Conservation (phyloP, 1,140 invertebrate genomes). For the Whitmania pigra region DNA sequence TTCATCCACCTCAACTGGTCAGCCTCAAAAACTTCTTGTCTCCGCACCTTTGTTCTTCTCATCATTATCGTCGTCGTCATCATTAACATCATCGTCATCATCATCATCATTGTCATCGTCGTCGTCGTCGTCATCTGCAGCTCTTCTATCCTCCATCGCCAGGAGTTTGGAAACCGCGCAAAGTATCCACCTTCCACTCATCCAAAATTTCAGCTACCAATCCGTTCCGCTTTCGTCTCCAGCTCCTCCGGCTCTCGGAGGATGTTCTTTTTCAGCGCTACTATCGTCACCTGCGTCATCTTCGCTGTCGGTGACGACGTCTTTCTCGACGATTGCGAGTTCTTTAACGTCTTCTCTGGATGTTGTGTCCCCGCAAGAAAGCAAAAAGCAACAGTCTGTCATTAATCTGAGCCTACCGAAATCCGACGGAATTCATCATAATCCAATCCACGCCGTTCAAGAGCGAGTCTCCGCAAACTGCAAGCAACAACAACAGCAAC, state of each 20-base stretch:
- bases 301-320: neutral
- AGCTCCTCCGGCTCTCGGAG: too few species aligned
- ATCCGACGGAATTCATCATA: too few species aligned
- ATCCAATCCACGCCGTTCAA: too few species aligned
- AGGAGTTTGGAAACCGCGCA: too few species aligned
- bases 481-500: neutral
- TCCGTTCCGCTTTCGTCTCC: too few species aligned
- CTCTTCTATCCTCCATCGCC: neutral
- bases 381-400: neutral
- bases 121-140: neutral
- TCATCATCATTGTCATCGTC: neutral
- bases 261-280: neutral
- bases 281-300: neutral
- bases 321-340: neutral
- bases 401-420: too few species aligned
- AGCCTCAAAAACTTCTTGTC: too few species aligned
- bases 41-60: neutral
- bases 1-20: too few species aligned
- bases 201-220: too few species aligned
- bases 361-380: neutral
- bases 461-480: too few species aligned
- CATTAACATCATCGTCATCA: neutral
- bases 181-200: too few species aligned
- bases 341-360: neutral
- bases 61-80: constrained; percentile 5